These are phyloP conservation scores for Invenusta paracnida DNA, from an alignment of 2,888 invertebrate species.

Conservation along the genomic window DNA sequence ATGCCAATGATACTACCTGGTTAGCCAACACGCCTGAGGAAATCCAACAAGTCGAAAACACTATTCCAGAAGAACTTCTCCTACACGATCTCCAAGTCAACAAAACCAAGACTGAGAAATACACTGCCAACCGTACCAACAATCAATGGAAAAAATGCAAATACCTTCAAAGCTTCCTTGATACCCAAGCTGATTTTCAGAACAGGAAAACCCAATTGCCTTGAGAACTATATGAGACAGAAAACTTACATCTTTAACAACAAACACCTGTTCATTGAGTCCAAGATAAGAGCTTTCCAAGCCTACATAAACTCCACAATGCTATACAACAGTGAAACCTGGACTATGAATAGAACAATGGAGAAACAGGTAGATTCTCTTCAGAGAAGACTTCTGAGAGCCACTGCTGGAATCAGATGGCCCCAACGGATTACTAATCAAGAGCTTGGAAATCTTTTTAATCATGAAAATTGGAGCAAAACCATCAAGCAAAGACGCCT, in stretches of 20 bases:
- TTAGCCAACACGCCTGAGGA: not conserved
- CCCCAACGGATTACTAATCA: not conserved
- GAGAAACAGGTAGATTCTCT: not conserved
- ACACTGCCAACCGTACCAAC: not conserved
- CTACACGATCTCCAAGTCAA: not conserved
- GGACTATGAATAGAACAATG: not conserved
- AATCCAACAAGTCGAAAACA: not conserved
- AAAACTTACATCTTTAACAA: no score
- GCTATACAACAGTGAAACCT: not conserved
- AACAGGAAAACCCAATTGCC: not conserved
- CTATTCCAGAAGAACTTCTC: not conserved
- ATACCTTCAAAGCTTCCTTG: not conserved
- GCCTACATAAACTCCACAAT: not conserved
- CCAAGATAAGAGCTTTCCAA: no score
- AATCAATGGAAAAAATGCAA: not conserved
- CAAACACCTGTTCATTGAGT: no score
- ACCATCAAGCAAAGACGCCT: not conserved
- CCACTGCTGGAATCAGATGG: not conserved
- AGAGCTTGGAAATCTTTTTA: not conserved
- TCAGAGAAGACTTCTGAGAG: not conserved
- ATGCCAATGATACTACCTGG: not conserved
- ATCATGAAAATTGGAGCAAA: slow-evolving; percentile 7
- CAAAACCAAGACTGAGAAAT: not conserved
- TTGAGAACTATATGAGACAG: not conserved
- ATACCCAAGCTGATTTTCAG: not conserved